Evolutionary conservation across 2,113 vertebrate species (phyloP), one percentile per base, ranked within the genome.

Genomic region (Elephantulus edwardii): DNA sequence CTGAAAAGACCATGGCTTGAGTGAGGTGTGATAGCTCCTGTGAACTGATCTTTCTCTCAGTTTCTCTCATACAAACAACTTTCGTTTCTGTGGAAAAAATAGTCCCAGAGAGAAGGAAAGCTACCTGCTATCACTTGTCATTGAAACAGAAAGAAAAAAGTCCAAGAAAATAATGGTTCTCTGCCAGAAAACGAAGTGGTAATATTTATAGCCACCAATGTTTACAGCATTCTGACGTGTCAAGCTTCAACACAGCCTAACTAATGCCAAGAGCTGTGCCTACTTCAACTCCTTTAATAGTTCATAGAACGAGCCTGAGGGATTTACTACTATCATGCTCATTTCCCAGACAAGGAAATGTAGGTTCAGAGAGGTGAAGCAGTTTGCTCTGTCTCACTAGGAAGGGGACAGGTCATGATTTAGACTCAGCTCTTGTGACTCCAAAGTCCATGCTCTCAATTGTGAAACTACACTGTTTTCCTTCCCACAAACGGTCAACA

Each of bases 31-130:
- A 19, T n/a, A 42, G 3, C 35, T 60, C 74, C 62, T 64, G 11
- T 8, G 30, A 83, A 70, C 22, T 56, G 38, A 81, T 7, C 19
- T 2, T 0, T n/a, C 35, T 48, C 14, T 66, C 12, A 40, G n/a
- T n/a, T n/a, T n/a, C 10, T 70, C 6, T n/a, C 8, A 81, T 4
- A 38, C 17, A 22, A 26, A 16, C 22, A 38, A 40, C 44, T 91
- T 75, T 70, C n/a, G 66, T 85, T 77, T 88, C 68, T 24, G 35
- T 87, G 86, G n/a, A 76, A 84, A 86, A 90, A 62, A 66, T 4
- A 78, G 62, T 60, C 68, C 60, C 24, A 4, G 46, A 40, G 88
- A 94, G 68, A 89, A 86, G 92, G 60, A 83, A 89, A 71, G 90
- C 81, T 52, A 66, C 90, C 79, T 56, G 75, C 84, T 79, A 38